Evolutionary conservation across 2,113 vertebrate species (phyloP).

Genomic region (Macaca nemestrina): DNA sequence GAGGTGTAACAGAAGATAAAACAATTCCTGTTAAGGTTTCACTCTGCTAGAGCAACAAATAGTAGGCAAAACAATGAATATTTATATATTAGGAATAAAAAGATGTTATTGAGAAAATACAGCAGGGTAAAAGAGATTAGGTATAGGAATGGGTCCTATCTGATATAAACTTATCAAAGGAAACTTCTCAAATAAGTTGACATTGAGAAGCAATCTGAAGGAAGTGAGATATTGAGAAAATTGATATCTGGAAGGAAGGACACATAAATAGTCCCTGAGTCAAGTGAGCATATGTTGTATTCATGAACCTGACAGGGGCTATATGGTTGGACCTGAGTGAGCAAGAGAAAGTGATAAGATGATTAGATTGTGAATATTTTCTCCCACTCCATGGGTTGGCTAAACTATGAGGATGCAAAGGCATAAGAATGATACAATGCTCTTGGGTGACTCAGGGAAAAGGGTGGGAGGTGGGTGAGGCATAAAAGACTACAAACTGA

Average conservation of each 20-base stretch:
- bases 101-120: not conserved
- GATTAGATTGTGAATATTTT: not conserved
- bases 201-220: not conserved
- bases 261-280: not conserved
- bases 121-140: not conserved
- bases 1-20: not conserved
- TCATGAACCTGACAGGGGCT: not conserved
- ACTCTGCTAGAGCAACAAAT: not conserved
- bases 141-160: fast-evolving
- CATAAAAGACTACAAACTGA: too few relatives aligned
- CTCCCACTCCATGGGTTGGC: too few relatives aligned
- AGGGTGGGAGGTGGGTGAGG: too few relatives aligned
- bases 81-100: not conserved
- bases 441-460: too few relatives aligned
- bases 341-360: not conserved
- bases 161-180: not conserved
- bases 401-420: too few relatives aligned
- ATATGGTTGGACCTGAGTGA: not conserved
- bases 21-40: not conserved
- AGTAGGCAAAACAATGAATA: not conserved
- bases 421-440: too few relatives aligned
- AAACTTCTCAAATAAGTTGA: not conserved
- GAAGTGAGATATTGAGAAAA: not conserved
- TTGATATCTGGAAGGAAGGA: not conserved
- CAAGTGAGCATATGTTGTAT: not conserved